phyloP scores from a whole-genome alignment of 2,113 vertebrate genomes.

The Crotophaga sulcirostris region DNA sequence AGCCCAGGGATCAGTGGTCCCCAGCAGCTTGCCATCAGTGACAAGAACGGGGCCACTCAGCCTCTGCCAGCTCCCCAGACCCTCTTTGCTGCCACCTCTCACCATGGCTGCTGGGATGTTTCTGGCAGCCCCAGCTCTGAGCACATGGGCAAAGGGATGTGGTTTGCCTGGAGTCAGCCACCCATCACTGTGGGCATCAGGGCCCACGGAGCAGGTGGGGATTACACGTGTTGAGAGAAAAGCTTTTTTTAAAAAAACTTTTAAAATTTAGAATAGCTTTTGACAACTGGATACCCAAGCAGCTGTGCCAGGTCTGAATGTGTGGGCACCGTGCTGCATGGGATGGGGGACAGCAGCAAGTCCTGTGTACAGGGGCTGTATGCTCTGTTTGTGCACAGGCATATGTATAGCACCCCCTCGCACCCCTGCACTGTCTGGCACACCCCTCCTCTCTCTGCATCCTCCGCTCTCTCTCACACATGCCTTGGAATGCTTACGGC shows the following conservation, averaged over 20 bases:
- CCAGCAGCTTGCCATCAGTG: not conserved
- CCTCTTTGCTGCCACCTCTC: not conserved
- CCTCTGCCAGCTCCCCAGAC: not conserved
- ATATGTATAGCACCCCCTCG: not conserved
- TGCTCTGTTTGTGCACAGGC: not conserved
- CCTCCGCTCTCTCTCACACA: not conserved
- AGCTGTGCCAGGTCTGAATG: not conserved
- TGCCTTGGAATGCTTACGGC: not conserved
- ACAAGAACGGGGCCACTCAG: not conserved
- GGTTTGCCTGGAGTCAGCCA: not conserved
- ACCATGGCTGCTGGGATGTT: not conserved
- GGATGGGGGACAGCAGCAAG: not conserved
- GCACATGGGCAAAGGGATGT: not conserved
- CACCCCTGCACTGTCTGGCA: not conserved
- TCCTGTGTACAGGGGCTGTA: not conserved
- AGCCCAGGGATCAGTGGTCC: not conserved
- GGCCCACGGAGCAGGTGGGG: too few species aligned
- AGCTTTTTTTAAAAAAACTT: too few species aligned
- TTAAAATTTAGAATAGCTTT: too few species aligned
- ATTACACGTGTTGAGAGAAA: too few species aligned
- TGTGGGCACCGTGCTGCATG: not conserved
- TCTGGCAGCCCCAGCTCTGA: accelerated
- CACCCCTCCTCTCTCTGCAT: not conserved
- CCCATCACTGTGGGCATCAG: accelerated
- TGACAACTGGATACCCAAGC: not conserved